Conservation (phyloP, 2,797 vertebrate genomes). For the Myioborus miniatus region DNA sequence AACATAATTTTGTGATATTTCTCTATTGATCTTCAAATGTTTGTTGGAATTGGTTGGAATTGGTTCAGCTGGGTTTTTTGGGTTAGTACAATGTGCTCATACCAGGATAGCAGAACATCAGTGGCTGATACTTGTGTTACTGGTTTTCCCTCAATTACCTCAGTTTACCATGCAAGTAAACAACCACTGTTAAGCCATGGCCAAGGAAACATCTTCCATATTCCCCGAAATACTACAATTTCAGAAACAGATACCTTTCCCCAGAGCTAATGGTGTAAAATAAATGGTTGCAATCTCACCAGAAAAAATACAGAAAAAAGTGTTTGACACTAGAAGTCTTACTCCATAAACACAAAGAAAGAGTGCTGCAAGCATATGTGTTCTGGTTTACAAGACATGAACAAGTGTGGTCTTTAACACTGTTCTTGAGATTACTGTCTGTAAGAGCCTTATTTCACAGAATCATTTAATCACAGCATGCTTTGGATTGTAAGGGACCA, state of each 20-base stretch:
- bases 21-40: background rate
- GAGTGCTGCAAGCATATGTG: background rate
- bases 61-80: background rate
- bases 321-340: background rate
- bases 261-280: background rate
- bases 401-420: background rate
- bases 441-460: background rate
- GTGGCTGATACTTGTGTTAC: background rate
- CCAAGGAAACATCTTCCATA: background rate
- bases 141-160: background rate
- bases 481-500: background rate
- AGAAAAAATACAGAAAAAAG: background rate
- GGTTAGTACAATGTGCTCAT: background rate
- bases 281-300: background rate
- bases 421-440: background rate
- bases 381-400: background rate
- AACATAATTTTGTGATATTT: background rate
- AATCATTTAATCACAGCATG: background rate
- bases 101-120: background rate
- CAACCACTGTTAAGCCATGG: background rate
- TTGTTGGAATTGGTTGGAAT: background rate
- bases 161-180: background rate
- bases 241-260: background rate
- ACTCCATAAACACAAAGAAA: background rate
- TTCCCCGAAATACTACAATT: background rate